Evolutionary conservation across 2,113 vertebrate species (phyloP).

Genomic region (Neodon shergylaensis): DNA sequence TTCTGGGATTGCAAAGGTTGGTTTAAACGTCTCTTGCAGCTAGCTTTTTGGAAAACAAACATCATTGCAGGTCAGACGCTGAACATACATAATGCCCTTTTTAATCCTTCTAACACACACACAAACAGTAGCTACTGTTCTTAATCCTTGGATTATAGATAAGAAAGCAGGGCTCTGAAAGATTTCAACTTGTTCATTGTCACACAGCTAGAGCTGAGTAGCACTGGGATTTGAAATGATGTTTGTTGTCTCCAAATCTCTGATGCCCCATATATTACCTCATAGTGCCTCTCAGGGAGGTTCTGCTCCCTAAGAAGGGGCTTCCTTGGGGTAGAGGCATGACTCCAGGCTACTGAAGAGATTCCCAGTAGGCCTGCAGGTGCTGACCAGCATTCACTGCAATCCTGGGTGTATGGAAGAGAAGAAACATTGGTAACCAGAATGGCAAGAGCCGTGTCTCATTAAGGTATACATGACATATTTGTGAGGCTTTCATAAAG

Average conservation of each 20-base stretch:
- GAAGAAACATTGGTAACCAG: background rate
- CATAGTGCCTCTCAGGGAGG: background rate
- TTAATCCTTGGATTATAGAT: background rate
- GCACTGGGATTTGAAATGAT: background rate
- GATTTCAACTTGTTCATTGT: background rate
- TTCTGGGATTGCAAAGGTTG: background rate
- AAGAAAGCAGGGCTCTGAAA: constrained; percentile 2
- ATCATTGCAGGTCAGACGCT: background rate
- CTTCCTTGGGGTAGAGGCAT: background rate
- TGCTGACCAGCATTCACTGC: background rate
- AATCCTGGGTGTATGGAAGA: background rate
- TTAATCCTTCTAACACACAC: background rate
- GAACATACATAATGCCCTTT: background rate
- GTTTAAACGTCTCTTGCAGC: constrained; percentile 27
- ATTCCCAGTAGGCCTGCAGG: background rate
- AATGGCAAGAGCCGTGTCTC: background rate
- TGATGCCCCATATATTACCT: background rate
- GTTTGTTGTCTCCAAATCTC: background rate
- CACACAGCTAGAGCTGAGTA: background rate
- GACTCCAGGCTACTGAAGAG: background rate
- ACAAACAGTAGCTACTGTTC: background rate
- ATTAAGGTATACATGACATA: background rate
- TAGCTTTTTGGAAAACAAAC: constrained; percentile 41
- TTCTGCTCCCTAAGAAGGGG: background rate
- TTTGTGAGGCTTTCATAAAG: constrained; percentile 31